Conservation (phyloP, 2,113 vertebrate genomes). For the Echinops telfairi region DNA sequence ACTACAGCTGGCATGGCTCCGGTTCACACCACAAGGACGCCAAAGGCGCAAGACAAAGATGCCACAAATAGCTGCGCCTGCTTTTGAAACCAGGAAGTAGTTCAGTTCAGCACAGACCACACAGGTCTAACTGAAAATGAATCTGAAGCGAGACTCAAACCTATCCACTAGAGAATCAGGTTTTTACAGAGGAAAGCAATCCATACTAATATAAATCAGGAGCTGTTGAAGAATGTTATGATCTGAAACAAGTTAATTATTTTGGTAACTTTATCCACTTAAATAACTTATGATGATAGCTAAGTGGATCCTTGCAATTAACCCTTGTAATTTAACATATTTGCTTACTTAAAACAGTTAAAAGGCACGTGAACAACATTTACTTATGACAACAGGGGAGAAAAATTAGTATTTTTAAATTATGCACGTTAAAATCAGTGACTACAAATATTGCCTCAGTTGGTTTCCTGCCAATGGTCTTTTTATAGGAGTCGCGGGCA, state of each 20-base stretch:
- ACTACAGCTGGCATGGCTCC: slow-evolving; percentile 69
- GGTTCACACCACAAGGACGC: slow-evolving; percentile 60
- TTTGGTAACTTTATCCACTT: slow-evolving; percentile 17
- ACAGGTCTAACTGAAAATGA: slow-evolving; percentile 53
- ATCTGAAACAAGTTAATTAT: background rate
- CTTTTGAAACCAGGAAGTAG: slow-evolving; percentile 66
- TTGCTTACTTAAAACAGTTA: slow-evolving; percentile 19
- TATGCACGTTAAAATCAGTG: slow-evolving; percentile 10
- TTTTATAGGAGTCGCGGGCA: slow-evolving; percentile 75
- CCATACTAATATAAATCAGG: background rate
- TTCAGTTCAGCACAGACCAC: slow-evolving; percentile 26
- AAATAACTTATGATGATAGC: background rate
- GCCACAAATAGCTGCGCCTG: slow-evolving; percentile 40
- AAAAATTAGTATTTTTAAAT: background rate
- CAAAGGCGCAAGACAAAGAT: slow-evolving; percentile 67
- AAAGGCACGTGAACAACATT: slow-evolving; percentile 22
- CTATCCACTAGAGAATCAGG: background rate
- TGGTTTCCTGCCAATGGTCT: slow-evolving; percentile 76
- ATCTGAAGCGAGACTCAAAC: background rate
- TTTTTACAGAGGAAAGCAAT: slow-evolving; percentile 52
- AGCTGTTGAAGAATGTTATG: background rate
- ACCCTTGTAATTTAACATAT: slow-evolving; percentile 9
- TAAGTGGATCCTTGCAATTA: slow-evolving; percentile 19
- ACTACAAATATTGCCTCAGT: background rate
- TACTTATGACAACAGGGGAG: slow-evolving; percentile 55